Evolutionary conservation across 2,888 invertebrate species (phyloP).

Genomic region (Chymomyza fuscimana): DNA sequence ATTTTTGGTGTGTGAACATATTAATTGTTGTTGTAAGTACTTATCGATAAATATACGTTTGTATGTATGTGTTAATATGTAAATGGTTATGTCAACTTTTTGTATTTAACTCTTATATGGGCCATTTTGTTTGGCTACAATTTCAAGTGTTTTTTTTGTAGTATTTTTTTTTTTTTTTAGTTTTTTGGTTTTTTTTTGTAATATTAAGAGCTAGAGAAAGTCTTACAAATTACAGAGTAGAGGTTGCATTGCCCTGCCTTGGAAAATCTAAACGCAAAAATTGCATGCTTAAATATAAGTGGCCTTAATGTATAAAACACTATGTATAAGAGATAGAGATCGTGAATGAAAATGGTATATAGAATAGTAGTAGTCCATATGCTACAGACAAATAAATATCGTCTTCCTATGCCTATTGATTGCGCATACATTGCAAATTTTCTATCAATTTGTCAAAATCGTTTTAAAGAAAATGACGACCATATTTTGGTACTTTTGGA

Average conservation of each 20-base stretch:
- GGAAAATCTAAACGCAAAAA: conserved; percentile 40
- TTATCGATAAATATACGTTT: conserved; percentile 9
- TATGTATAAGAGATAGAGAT: conserved; percentile 17
- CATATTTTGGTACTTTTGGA: background rate
- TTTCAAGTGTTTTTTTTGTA: conserved; percentile 27
- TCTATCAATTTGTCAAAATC: background rate
- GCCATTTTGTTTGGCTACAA: conserved; percentile 44
- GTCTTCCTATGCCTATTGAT: background rate
- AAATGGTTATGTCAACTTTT: conserved; percentile 42
- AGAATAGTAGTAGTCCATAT: background rate
- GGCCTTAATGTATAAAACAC: background rate
- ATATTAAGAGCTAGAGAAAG: conserved; percentile 38
- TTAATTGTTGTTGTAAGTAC: conserved; percentile 45
- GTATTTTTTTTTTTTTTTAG: conserved; percentile 6
- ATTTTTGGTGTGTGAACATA: conserved; percentile 33
- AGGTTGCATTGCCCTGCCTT: conserved; percentile 37
- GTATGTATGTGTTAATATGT: conserved; percentile 33
- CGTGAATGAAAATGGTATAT: background rate
- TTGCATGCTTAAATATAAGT: background rate
- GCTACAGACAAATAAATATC: background rate
- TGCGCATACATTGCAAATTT: background rate
- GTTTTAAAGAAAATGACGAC: background rate
- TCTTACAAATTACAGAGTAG: conserved; percentile 55
- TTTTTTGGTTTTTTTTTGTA: background rate
- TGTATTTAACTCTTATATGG: conserved; percentile 35